These are phyloP conservation scores for Stomatorhinus ivindoensis DNA, from an alignment of 2,113 vertebrate species.

Conservation along the genomic window DNA sequence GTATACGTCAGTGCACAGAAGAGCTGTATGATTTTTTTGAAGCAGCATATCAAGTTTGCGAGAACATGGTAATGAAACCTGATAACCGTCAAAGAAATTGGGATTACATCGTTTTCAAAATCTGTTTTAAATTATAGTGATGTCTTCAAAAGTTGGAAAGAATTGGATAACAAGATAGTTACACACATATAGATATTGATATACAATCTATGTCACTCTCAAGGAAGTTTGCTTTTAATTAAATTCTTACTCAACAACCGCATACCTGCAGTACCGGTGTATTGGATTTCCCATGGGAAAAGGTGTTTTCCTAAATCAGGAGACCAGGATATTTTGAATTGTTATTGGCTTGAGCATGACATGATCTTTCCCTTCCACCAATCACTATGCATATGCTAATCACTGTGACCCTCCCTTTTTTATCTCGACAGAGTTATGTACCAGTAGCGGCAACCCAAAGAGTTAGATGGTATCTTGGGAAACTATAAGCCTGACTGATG, in stretches of 20 bases:
- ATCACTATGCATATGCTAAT: conserved; percentile 25
- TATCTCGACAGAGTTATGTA: background rate
- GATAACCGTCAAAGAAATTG: background rate
- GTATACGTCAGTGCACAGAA: background rate
- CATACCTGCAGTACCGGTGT: background rate
- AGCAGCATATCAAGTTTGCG: background rate
- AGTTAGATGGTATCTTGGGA: background rate
- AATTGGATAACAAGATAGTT: background rate
- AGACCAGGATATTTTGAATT: conserved; percentile 17
- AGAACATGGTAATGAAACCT: background rate
- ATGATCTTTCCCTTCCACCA: conserved; percentile 29
- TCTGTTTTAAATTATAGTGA: background rate
- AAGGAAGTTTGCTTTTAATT: background rate
- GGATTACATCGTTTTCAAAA: background rate
- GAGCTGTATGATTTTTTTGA: background rate
- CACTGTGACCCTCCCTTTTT: conserved; percentile 8
- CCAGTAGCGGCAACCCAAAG: conserved; percentile 3
- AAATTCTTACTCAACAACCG: background rate
- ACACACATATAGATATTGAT: background rate
- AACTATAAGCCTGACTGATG: background rate
- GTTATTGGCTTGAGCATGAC: conserved; percentile 28
- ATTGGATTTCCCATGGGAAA: conserved; percentile 8
- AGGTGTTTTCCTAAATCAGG: conserved; percentile 30
- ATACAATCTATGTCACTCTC: background rate
- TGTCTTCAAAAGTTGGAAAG: background rate